Evolutionary conservation across 2,113 vertebrate genomes (phyloP).

Genomic region (Heptranchias perlo): DNA sequence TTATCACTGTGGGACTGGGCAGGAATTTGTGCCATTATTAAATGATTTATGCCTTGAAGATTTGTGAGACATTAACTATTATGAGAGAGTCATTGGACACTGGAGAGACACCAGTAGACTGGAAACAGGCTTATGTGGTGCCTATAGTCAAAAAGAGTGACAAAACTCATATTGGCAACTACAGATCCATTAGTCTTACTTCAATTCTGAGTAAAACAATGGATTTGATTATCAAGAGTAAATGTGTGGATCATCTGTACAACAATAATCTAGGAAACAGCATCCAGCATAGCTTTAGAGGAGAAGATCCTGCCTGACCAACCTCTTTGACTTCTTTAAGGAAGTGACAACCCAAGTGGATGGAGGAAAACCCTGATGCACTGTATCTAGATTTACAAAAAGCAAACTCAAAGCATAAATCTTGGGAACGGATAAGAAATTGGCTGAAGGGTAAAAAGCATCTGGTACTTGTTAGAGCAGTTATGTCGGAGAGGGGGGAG

Average conservation of each 20-base stretch:
- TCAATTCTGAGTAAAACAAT: neutral
- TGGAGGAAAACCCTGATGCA: neutral
- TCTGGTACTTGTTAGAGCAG: no score
- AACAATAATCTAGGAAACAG: neutral
- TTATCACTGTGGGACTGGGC: neutral
- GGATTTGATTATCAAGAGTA: neutral
- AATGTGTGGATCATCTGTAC: neutral
- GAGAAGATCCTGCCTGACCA: neutral
- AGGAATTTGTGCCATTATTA: neutral
- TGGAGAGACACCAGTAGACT: no score
- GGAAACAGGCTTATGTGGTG: no score
- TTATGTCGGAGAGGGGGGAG: no score
- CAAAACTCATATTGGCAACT: no score
- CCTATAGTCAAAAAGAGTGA: no score
- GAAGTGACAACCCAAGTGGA: no score
- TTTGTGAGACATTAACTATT: neutral
- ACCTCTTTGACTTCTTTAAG: neutral
- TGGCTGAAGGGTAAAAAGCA: no score
- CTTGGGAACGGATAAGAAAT: no score
- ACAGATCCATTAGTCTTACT: no score
- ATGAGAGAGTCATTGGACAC: no score
- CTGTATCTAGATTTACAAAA: neutral
- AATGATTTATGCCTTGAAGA: neutral
- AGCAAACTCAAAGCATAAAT: neutral
- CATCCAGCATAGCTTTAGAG: neutral